phyloP scores from a whole-genome alignment of 2,113 vertebrate genomes.

The Bettongia penicillata region DNA sequence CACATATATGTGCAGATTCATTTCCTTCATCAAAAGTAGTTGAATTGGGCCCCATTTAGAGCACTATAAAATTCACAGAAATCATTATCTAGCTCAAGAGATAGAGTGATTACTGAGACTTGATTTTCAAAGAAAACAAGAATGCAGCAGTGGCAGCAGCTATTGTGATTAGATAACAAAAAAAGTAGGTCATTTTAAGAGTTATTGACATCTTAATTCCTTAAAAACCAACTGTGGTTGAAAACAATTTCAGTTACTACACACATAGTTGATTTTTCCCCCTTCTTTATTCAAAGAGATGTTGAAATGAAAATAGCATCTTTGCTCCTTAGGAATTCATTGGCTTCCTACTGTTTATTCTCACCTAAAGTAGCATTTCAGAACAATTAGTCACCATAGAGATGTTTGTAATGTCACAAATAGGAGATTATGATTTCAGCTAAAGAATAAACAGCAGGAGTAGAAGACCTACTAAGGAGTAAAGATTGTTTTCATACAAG shows the following conservation, averaged over 20 bases:
- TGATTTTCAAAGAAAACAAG: background rate
- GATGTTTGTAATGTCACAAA: slow-evolving; percentile 73
- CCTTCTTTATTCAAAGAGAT: slow-evolving; percentile 41
- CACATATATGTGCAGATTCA: background rate
- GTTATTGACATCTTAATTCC: slow-evolving; percentile 6
- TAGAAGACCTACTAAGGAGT: slow-evolving; percentile 57
- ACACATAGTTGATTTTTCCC: slow-evolving; percentile 10
- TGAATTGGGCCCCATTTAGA: background rate
- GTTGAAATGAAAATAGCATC: slow-evolving; percentile 41
- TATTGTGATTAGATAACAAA: background rate
- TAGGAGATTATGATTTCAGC: slow-evolving; percentile 65
- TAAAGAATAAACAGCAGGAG: slow-evolving; percentile 72
- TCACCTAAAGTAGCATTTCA: slow-evolving; percentile 72
- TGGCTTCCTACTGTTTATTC: slow-evolving; percentile 61
- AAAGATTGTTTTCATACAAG: slow-evolving; percentile 62
- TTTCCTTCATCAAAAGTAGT: slow-evolving; percentile 6
- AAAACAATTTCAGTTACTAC: slow-evolving; percentile 29
- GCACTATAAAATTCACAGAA: background rate
- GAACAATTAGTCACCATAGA: slow-evolving; percentile 71
- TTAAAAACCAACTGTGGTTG: slow-evolving; percentile 18
- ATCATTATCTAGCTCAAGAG: background rate
- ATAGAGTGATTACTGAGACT: background rate
- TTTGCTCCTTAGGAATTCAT: slow-evolving; percentile 49
- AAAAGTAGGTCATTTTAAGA: slow-evolving; percentile 30
- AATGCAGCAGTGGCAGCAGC: background rate